A percentile compares a stretch with the other conserved stretches of the same genome.
Evolutionary conservation across 30 jellyfish, hydroid and myxozoan genomes (phyloP).

Genomic region (Thelohanellus kitauei): DNA sequence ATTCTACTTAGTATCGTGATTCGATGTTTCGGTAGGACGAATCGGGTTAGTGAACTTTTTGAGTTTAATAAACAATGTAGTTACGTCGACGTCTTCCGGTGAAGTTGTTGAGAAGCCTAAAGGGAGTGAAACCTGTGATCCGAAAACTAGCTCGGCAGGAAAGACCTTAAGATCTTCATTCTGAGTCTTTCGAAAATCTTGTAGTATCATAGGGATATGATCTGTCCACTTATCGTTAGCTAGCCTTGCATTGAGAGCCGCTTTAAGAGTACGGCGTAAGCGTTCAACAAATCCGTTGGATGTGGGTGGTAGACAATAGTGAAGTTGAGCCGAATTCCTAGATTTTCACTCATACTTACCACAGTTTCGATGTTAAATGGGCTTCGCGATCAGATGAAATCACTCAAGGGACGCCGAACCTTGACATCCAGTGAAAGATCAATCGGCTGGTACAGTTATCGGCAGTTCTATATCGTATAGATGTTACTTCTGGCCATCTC

Average conservation of each 20-base stretch:
- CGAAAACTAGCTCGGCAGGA: conserved; percentile 10
- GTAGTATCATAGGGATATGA: conserved; percentile 9
- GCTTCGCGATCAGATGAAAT: conserved; percentile 16
- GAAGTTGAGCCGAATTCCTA: no score
- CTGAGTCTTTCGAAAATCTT: conserved; percentile 2
- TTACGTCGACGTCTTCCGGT: no score
- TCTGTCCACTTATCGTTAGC: conserved; percentile 10
- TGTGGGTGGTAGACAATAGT: conserved; percentile 12
- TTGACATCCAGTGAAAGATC: no score
- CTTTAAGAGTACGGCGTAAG: conserved; percentile 8
- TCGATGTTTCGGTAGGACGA: no score
- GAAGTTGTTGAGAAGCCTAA: no score
- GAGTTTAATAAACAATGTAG: no score
- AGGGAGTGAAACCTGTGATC: no score
- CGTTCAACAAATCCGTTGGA: conserved; percentile 17
- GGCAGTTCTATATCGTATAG: conserved; percentile 7
- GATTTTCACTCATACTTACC: not conserved
- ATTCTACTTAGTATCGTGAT: no score
- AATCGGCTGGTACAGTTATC: no score
- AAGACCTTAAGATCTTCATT: conserved; percentile 3
- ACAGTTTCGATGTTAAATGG: conserved; percentile 9
- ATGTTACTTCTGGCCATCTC: conserved; percentile 19
- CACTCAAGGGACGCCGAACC: no score
- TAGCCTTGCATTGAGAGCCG: conserved; percentile 1
- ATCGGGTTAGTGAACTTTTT: no score